Base-by-base conservation (phyloP, 2,113 vertebrate genomes). In the Alligator mississippiensis region DNA sequence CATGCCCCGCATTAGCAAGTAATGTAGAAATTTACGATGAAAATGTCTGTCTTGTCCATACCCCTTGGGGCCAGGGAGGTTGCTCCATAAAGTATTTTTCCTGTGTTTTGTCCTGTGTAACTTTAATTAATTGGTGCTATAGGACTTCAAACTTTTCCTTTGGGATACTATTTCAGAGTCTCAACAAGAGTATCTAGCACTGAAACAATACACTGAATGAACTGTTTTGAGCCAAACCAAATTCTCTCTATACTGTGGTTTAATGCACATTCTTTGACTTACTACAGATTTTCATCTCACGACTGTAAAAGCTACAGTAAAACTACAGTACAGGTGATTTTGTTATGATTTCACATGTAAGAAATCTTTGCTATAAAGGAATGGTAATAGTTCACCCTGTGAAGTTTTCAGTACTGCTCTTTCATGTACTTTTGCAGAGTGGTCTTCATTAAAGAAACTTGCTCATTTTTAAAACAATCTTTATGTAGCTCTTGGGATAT, bases 391-490 rank as follows among this genome's bases (percentile, higher is more conserved):
- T 63, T 75, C 80, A 25, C 57, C 55, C 76, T 87, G 64, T 70
- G 16, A 90, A 62, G 88, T 63, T 22, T 70, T 63, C 7, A 63
- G 28, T n/a, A 12, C 30, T 64, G 47, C 47, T 47, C 2, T 6
- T 13, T 9, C 4, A 9, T 8, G 74, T 22, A 27, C 54, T 79
- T 27, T 3, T 5, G 10, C 17, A 10, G 6, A 0, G 0, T n/a
- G 64, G 62, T 70, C 78, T 84, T 84, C 81, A 85, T 34, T 77
- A 21, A 81, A 11, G 16, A 81, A 57, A 6, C 11, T 21, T 54
- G 82, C 76, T 80, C 24, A 64, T 63, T 82, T 92, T 88, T 28
- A 84, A 77, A 75, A 25, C 18, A 80, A 77, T 61, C 19, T 4
- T 5, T 15, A 18, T 59, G 64, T 62, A 62, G 4, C 72, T 38